phyloP scores from a whole-genome alignment of 2,113 vertebrate genomes.

The Heloderma charlesbogerti region DNA sequence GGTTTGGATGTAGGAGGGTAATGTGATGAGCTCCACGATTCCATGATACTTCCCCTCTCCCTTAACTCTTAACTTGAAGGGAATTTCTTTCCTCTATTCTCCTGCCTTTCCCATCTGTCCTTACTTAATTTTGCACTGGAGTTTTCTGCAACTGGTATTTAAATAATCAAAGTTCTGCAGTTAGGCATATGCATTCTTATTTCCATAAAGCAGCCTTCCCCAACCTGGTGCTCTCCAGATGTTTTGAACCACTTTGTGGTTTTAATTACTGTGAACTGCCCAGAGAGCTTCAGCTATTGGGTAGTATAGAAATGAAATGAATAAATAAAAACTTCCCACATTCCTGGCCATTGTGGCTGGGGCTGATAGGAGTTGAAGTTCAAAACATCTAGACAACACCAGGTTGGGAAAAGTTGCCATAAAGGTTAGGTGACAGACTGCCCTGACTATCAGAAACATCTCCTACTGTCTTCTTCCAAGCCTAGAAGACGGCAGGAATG shows the following conservation, averaged over 20 bases:
- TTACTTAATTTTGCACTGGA: neutral
- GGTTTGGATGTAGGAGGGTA: neutral
- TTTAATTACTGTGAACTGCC: too few relatives aligned
- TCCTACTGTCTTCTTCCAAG: neutral
- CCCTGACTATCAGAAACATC: neutral
- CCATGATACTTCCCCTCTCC: neutral
- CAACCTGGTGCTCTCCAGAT: neutral
- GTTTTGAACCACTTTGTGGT: too few relatives aligned
- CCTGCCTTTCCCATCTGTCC: neutral
- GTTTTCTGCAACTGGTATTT: neutral
- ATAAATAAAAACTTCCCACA: too few relatives aligned
- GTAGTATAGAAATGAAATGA: too few relatives aligned
- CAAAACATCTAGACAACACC: neutral
- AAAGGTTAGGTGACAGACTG: neutral
- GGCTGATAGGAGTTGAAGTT: neutral
- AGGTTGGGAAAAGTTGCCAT: neutral
- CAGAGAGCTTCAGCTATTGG: too few relatives aligned
- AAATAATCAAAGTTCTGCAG: neutral
- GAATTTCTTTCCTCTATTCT: neutral
- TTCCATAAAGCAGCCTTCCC: too few relatives aligned
- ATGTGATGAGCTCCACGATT: neutral
- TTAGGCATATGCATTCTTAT: neutral
- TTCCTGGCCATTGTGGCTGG: neutral
- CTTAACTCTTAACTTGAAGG: neutral
- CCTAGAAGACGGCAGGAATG: neutral